These are phyloP conservation scores for Nycticorax nycticorax DNA, from an alignment of 2,113 vertebrate species.

Conservation along the genomic window DNA sequence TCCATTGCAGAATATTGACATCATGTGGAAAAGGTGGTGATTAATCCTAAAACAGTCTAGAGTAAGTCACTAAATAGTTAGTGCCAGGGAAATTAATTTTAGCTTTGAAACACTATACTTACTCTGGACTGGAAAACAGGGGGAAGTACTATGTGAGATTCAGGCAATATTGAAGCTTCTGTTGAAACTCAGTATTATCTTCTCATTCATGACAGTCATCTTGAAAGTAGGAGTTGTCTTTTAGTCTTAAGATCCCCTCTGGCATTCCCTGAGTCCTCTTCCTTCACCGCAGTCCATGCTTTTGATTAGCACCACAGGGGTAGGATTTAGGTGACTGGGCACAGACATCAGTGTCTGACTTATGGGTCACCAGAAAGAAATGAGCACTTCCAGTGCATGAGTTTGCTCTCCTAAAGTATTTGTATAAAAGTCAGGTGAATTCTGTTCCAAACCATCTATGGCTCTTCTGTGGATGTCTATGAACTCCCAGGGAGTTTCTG, in stretches of 20 bases:
- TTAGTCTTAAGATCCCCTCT: neutral
- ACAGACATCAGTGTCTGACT: neutral
- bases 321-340: neutral
- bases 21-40: neutral
- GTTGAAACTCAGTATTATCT: neutral
- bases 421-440: neutral
- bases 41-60: slow-evolving; percentile 4
- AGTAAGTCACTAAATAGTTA: neutral
- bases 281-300: fast-evolving
- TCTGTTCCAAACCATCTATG: neutral
- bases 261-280: neutral
- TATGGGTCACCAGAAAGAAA: neutral
- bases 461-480: too few species aligned
- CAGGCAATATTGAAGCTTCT: neutral
- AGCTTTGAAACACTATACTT: neutral
- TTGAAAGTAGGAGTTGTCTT: neutral
- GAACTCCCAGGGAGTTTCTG: neutral
- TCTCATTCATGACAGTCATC: neutral
- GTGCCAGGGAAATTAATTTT: slow-evolving; percentile 7
- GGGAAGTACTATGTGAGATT: neutral
- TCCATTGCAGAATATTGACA: neutral
- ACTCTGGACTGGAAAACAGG: neutral
- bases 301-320: neutral
- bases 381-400: neutral
- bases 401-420: neutral